Percentiles rank a stretch among this genome's conserved stretches.
Evolutionary conservation across 1,140 invertebrate species (phyloP).

Genomic region (Formica exsecta): DNA sequence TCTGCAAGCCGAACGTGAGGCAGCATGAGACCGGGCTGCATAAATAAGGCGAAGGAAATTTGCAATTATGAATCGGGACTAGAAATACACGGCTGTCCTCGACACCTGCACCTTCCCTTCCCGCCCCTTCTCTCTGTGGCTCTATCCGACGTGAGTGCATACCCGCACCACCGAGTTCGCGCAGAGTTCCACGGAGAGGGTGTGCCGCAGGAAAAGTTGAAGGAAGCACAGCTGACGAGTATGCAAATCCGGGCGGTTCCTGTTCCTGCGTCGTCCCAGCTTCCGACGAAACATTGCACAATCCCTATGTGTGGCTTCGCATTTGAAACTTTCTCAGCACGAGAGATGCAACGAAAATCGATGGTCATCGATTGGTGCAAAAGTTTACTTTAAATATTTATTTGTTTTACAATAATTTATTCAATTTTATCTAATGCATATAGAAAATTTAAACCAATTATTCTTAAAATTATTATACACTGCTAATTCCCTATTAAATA

Average conservation of each 20-base stretch:
- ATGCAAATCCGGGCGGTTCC: slow-evolving; percentile 84
- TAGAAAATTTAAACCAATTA: neutral
- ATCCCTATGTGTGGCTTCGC: slow-evolving; percentile 79
- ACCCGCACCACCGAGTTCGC: slow-evolving; percentile 70
- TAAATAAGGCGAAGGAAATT: slow-evolving; percentile 86
- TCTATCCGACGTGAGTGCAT: slow-evolving; percentile 72
- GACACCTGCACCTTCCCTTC: slow-evolving; percentile 57
- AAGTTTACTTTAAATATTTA: slow-evolving; percentile 2
- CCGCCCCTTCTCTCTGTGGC: slow-evolving; percentile 13
- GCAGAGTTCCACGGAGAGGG: slow-evolving; percentile 72
- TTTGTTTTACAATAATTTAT: slow-evolving; percentile 11
- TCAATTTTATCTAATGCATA: slow-evolving; percentile 9
- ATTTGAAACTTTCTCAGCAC: slow-evolving; percentile 77
- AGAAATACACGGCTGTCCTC: slow-evolving; percentile 84
- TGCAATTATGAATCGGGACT: slow-evolving; percentile 87
- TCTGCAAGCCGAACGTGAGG: slow-evolving; percentile 51
- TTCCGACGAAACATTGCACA: slow-evolving; percentile 79
- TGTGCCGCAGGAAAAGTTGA: slow-evolving; percentile 86
- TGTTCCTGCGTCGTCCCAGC: slow-evolving; percentile 59
- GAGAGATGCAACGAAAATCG: slow-evolving; percentile 2
- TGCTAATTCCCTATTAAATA: too few relatives aligned
- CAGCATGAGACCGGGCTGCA: slow-evolving; percentile 79
- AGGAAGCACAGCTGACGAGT: slow-evolving; percentile 87
- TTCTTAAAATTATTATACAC: neutral
- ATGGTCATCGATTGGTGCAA: slow-evolving; percentile 40